phyloP scores from a whole-genome alignment of 1,140 invertebrate genomes.

The Drosophila arizonae region DNA sequence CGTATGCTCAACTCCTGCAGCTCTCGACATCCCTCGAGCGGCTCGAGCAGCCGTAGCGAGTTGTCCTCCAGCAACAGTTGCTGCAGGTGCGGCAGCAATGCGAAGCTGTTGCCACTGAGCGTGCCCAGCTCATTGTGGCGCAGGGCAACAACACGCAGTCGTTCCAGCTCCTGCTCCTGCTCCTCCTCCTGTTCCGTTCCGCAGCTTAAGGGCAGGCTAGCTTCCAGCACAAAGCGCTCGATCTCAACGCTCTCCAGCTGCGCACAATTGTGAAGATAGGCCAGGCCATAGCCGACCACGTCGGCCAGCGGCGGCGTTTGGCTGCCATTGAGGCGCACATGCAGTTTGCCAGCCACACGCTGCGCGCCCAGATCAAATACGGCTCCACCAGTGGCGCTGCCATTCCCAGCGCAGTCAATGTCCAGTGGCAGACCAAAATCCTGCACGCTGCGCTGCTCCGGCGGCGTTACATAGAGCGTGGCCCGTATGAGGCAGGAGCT shows the following conservation, averaged over 20 bases:
- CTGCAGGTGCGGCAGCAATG: slow-evolving; percentile 49
- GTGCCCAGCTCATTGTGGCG: slow-evolving; percentile 52
- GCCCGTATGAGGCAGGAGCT: slow-evolving; percentile 56
- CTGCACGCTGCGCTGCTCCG: slow-evolving; percentile 16
- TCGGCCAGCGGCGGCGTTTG: slow-evolving; percentile 51
- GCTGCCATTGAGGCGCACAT: slow-evolving; percentile 66
- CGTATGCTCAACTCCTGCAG: slow-evolving; percentile 30
- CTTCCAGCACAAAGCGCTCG: slow-evolving; percentile 57
- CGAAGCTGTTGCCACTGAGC: slow-evolving; percentile 44
- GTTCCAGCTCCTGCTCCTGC: background rate
- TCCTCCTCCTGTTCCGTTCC: background rate
- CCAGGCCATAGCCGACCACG: slow-evolving; percentile 62
- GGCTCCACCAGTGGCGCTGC: background rate
- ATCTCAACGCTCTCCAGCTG: slow-evolving; percentile 50
- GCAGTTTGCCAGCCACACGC: slow-evolving; percentile 58
- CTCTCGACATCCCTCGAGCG: background rate
- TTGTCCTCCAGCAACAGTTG: slow-evolving; percentile 41
- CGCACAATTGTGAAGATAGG: slow-evolving; percentile 66
- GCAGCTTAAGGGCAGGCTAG: slow-evolving; percentile 36
- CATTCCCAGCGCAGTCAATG: slow-evolving; percentile 49
- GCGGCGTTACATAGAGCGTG: slow-evolving; percentile 49
- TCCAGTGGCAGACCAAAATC: slow-evolving; percentile 62
- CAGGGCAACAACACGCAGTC: slow-evolving; percentile 25
- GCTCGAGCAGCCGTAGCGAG: slow-evolving; percentile 43
- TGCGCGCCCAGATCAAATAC: slow-evolving; percentile 46